Percentiles rank a stretch among this genome's conserved stretches.
Evolutionary conservation across 2,797 vertebrate species (phyloP).

Genomic region (Ibycter americanus): DNA sequence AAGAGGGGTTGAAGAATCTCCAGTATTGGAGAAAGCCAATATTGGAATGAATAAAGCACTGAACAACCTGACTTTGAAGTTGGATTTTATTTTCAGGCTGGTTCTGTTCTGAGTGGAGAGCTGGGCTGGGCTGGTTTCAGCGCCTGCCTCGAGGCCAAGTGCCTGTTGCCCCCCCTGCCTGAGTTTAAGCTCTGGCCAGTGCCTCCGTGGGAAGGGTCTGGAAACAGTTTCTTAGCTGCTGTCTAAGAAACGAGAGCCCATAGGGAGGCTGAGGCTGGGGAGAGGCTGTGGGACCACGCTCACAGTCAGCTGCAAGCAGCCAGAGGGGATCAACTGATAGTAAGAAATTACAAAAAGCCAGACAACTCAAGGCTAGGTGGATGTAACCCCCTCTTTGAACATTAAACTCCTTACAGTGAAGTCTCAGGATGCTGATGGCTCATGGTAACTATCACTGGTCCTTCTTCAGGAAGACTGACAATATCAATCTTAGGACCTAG

Average conservation of each 20-base stretch:
- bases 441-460: not conserved
- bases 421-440: not conserved
- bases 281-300: accelerated
- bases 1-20: not conserved
- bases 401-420: not conserved
- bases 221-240: not conserved
- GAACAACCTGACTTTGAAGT: not conserved
- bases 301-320: not conserved
- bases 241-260: not conserved
- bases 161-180: not conserved
- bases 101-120: not conserved
- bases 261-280: not conserved
- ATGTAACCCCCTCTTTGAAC: not conserved
- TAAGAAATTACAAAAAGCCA: not conserved
- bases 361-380: not conserved
- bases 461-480: not conserved
- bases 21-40: not conserved
- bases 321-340: not conserved
- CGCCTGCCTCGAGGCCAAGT: accelerated
- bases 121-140: not conserved
- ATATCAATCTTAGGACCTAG: not conserved
- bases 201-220: not conserved
- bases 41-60: not conserved
- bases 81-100: not conserved
- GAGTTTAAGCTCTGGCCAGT: not conserved